Base-by-base conservation (phyloP, 2,888 invertebrate genomes). In the Heliconius ismenius region DNA sequence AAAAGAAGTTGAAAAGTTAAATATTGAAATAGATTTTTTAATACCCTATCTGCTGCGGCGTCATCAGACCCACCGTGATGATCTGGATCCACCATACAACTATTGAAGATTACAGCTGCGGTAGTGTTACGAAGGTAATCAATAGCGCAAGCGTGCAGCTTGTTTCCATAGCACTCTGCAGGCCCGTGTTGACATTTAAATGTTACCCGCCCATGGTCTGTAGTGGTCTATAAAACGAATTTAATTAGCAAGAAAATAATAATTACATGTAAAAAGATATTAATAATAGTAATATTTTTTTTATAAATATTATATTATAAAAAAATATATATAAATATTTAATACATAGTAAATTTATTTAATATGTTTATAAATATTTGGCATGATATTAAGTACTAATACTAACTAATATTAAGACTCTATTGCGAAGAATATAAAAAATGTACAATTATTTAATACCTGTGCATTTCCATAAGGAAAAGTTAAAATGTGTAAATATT, bases 141-240 rank as follows among this genome's bases (percentile, higher is more conserved):
- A 69, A 96, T 94, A 0, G 95, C 95, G 87, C 98, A 98, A 0
- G 97, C 96, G 86, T 98, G 98, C 76, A 97, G 95, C 83, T 95
- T 97, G 88, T 98, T 98, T 0, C 96, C 97, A 82, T 96, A 95
- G 85, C 98, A 98, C 89, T 98, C 97, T 0, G 90, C 83, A 4
- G 88, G 86, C 1, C 96, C 97, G 88, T 98, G 98, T 86, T 98
- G 98, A 85, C 98, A 98, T 28, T 90, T 91, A 86, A 98, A 97
- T 77, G 72, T 76, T 74, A 85, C 84, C 0, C 77, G 78, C 1
- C 84, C 84, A 4, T 81, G 74, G 10, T 83, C 75, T 26, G 79
- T 76, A 43, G 72, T 74, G 3, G 88, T 88, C 90, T 91, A 84
- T 65, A 36, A 67, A 65, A 36, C 32, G 24, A 70, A 21, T 10